Evolutionary conservation across 23 tunicate species (phyloP).

Genomic region (Corella eumyota): DNA sequence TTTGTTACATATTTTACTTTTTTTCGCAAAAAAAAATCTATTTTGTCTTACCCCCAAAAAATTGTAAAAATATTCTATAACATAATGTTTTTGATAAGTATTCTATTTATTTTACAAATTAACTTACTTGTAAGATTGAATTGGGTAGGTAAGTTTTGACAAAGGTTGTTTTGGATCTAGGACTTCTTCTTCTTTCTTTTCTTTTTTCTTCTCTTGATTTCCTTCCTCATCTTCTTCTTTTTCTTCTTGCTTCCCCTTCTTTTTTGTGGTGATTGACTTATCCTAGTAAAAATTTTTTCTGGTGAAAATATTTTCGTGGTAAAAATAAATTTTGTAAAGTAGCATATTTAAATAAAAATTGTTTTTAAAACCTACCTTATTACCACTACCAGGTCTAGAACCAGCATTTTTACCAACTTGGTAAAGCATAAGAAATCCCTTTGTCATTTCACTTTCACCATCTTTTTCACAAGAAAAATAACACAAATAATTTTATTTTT

Average conservation of each 20-base stretch:
- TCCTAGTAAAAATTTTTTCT: background rate
- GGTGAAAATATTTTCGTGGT: background rate
- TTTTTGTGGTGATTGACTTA: background rate
- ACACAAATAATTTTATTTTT: no score
- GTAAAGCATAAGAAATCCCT: constrained; percentile 34
- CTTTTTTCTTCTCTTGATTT: constrained; percentile 6
- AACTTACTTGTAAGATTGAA: constrained; percentile 69
- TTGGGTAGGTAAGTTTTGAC: constrained; percentile 25
- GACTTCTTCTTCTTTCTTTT: background rate
- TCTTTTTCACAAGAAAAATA: no score
- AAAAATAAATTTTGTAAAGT: background rate
- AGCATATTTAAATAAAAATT: no score
- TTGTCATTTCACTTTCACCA: constrained; percentile 21
- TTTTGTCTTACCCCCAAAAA: no score
- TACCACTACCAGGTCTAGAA: constrained; percentile 19
- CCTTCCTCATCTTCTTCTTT: constrained; percentile 9
- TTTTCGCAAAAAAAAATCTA: no score
- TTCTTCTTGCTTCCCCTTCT: background rate
- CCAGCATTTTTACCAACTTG: constrained; percentile 42
- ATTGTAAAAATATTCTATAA: no score
- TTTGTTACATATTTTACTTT: no score
- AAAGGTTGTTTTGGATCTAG: constrained; percentile 26
- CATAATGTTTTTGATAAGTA: no score
- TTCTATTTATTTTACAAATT: no score
- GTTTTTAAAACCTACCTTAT: constrained; percentile 1